Evolutionary conservation across 2,797 vertebrate species (phyloP).

Genomic region (Acrossocheilus wenchowensis): DNA sequence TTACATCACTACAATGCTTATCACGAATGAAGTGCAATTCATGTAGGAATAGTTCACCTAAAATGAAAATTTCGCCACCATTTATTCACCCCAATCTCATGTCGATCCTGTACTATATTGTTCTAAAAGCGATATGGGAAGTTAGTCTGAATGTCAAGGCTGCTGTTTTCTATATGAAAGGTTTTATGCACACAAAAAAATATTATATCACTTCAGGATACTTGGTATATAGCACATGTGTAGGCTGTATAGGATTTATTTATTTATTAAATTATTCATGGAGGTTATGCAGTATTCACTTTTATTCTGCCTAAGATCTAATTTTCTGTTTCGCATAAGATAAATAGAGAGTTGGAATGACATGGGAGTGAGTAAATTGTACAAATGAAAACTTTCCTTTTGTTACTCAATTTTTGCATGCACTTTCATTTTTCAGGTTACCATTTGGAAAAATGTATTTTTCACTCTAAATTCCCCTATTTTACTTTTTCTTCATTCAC

Average conservation of each 20-base stretch:
- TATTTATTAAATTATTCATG: neutral
- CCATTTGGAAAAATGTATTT: neutral
- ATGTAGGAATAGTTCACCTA: neutral
- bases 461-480: slow-evolving; percentile 68
- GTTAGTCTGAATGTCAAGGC: neutral
- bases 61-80: neutral
- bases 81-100: neutral
- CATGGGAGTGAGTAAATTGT: neutral
- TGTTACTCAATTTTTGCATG: neutral
- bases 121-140: neutral
- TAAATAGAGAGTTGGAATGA: neutral
- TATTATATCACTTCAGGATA: neutral
- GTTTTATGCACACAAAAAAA: neutral
- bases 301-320: neutral
- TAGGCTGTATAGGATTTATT: neutral
- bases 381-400: neutral
- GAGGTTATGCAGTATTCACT: neutral
- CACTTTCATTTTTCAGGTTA: neutral
- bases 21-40: neutral
- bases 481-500: slow-evolving; percentile 47
- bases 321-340: neutral
- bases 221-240: neutral
- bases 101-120: neutral
- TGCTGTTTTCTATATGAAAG: neutral
- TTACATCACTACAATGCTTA: slow-evolving; percentile 38